Evolutionary conservation across 2,888 invertebrate species (phyloP).

Genomic region (Chydorus sphaericus): DNA sequence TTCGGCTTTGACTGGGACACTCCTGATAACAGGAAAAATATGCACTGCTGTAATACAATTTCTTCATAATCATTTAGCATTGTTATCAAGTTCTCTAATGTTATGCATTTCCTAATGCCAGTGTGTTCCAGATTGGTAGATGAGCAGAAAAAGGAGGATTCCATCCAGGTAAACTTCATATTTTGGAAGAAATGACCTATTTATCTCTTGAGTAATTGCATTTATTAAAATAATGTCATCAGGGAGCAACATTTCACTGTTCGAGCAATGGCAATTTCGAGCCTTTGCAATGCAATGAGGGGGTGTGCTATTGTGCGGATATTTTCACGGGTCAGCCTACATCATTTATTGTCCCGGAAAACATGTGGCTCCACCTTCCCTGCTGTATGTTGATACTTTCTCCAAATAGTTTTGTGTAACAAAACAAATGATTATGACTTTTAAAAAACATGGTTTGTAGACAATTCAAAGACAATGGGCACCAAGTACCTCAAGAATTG

Average conservation of each 20-base stretch:
- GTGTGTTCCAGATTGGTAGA: slow-evolving; percentile 18
- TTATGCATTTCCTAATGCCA: too few species aligned
- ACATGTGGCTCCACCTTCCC: slow-evolving; percentile 41
- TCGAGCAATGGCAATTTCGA: slow-evolving; percentile 49
- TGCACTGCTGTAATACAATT: slow-evolving; percentile 55
- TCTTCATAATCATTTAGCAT: too few species aligned
- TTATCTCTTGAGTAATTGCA: too few species aligned
- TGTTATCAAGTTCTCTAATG: too few species aligned
- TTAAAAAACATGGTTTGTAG: slow-evolving; percentile 26
- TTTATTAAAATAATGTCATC: too few species aligned
- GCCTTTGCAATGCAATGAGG: slow-evolving; percentile 47
- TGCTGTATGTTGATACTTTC: slow-evolving; percentile 50
- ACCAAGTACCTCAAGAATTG: slow-evolving; percentile 47
- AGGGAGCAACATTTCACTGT: slow-evolving; percentile 37
- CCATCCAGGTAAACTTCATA: too few species aligned
- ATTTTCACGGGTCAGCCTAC: slow-evolving; percentile 42
- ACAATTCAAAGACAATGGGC: slow-evolving; percentile 33
- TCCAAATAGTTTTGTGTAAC: too few species aligned
- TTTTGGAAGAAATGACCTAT: too few species aligned
- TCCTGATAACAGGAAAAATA: slow-evolving; percentile 35
- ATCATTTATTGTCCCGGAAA: slow-evolving; percentile 38
- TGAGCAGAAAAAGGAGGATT: slow-evolving; percentile 28
- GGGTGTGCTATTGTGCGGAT: slow-evolving; percentile 52
- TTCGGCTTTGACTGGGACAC: slow-evolving; percentile 47
- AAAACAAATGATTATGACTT: neutral